Evolutionary conservation across 1,140 invertebrate species (phyloP), one percentile per base, ranked within the genome.

Genomic region (Oryctes rhinoceros): DNA sequence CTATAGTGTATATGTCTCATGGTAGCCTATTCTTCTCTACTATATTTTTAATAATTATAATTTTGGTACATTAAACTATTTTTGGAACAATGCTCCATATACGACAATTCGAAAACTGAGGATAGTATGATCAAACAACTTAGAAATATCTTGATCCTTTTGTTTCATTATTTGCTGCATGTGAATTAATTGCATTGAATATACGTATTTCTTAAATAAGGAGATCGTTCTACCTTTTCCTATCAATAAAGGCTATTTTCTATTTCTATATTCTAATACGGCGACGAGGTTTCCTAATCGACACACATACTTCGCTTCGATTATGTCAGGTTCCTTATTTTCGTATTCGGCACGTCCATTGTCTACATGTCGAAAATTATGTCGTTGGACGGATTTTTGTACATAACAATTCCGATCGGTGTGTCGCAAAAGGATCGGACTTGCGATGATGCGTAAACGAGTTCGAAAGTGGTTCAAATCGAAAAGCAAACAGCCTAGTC

Each of bases 391-490:
- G 15, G n/a, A 59, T 59, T 59, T 44, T 59, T 7, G n/a, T n/a
- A n/a, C 49, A 53, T 53, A 53, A 53, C 49, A 1, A 53, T 59
- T 18, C 13, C 18, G n/a, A 59, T 18, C 53, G 53, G 18, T n/a
- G 15, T 59, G 53, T 59, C 18, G 53, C n/a, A 59, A 59, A 20
- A 30, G 24, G 7, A n/a, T n/a, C 18, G 13, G 1, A 7, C 49
- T 59, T 59, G 53, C n/a, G n/a, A 18, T 59, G 53, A 59, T 59
- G 53, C 53, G 18, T 59, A 18, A 6, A 59, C 15, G 3, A 18
- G 53, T 59, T 59, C 15, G 53, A 59, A 59, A 59, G 53, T 59
- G 18, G 18, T 59, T 18, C 53, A n/a, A 59, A 59, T 59, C 53
- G 53, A 59, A 59, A 59, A 18, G 15, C 13, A 18, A 59, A 0